phyloP scores from a whole-genome alignment of 2,888 invertebrate genomes.

The Stenotaenia linearis region DNA sequence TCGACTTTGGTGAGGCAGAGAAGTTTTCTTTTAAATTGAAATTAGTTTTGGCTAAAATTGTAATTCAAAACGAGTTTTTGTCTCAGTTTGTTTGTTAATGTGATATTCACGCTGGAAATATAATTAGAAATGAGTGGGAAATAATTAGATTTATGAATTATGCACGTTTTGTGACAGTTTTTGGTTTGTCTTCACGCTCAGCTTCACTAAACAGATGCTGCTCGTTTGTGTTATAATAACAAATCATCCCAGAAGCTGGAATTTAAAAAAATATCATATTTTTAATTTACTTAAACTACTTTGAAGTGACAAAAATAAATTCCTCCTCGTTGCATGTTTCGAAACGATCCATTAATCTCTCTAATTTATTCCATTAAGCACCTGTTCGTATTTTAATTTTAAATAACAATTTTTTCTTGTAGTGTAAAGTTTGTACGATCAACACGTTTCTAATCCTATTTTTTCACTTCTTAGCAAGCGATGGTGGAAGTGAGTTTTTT shows the following conservation, averaged over 20 bases:
- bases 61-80: neutral
- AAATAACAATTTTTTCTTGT: neutral
- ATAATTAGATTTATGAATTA: neutral
- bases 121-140: neutral
- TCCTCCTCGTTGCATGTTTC: too few species aligned
- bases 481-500: conserved; percentile 34
- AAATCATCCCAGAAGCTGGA: neutral
- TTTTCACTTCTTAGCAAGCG: conserved; percentile 12
- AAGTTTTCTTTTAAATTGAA: neutral
- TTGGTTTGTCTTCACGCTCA: neutral
- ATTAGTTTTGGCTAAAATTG: neutral
- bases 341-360: neutral
- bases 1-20: conserved; percentile 79
- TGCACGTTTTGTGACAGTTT: neutral
- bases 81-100: neutral
- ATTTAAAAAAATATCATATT: neutral
- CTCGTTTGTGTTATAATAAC: neutral
- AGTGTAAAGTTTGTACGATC: neutral
- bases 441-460: neutral
- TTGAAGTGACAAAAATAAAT: too few species aligned
- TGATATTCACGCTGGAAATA: neutral
- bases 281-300: too few species aligned
- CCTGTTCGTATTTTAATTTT: neutral
- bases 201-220: neutral
- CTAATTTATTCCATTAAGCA: neutral